These are phyloP conservation scores for Chitala chitala DNA, from an alignment of 2,113 vertebrate species.

Conservation along the genomic window DNA sequence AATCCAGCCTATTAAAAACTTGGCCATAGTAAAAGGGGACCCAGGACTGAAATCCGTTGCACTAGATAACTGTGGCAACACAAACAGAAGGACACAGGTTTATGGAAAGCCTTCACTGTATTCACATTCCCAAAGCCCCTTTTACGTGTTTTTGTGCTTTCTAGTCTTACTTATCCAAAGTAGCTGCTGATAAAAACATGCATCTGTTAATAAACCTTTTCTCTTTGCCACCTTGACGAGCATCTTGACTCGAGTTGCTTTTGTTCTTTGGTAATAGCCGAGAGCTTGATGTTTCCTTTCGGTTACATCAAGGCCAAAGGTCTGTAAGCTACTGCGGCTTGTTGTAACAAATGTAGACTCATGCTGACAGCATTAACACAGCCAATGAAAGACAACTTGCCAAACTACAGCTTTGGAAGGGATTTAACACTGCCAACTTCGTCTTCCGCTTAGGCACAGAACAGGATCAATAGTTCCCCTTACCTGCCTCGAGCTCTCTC, in stretches of 20 bases:
- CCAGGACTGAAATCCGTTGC: not conserved
- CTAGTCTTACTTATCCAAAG: slow-evolving; percentile 16
- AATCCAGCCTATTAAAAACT: not conserved
- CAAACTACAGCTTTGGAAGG: slow-evolving; percentile 11
- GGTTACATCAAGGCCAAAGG: not conserved
- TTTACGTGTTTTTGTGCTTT: not conserved
- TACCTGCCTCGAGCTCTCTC: slow-evolving; percentile 3
- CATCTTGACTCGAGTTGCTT: slow-evolving; percentile 14
- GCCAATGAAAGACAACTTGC: slow-evolving; percentile 18
- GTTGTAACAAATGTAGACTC: slow-evolving; percentile 10
- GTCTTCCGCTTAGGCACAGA: not conserved
- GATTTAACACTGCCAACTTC: not conserved
- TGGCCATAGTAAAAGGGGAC: not conserved
- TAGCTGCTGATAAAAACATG: not conserved
- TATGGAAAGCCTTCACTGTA: slow-evolving; percentile 15
- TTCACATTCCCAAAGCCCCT: not conserved
- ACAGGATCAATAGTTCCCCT: slow-evolving; percentile 3
- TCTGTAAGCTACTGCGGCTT: not conserved
- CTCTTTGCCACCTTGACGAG: slow-evolving; percentile 1
- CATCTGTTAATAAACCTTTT: slow-evolving; percentile 2
- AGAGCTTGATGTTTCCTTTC: slow-evolving; percentile 14
- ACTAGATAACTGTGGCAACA: not conserved
- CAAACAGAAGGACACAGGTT: not conserved
- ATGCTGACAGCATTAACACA: slow-evolving; percentile 17
- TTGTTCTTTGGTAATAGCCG: slow-evolving; percentile 46